phyloP scores from a whole-genome alignment of 2,888 invertebrate species.

The Melanotus villosus region DNA sequence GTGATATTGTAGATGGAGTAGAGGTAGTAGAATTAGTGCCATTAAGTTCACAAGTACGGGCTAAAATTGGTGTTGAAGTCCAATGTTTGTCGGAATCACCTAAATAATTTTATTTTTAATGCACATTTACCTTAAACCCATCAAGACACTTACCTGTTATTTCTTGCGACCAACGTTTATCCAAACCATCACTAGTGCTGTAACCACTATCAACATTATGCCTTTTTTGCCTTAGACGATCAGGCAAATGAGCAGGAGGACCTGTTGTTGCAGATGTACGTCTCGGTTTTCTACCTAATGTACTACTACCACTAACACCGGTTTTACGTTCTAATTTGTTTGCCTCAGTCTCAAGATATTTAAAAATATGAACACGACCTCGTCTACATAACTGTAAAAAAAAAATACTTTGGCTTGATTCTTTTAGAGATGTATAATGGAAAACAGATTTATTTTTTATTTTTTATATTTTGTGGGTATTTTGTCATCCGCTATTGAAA shows the following conservation, averaged over 20 bases:
- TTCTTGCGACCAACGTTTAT: conserved; percentile 89
- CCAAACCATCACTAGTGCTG: conserved; percentile 87
- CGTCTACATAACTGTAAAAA: conserved; percentile 85
- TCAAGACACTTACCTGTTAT: conserved; percentile 68
- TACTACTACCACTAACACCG: conserved; percentile 67
- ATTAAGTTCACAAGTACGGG: conserved; percentile 60
- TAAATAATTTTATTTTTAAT: conserved; percentile 36
- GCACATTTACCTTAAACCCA: not conserved
- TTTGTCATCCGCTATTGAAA: too few species aligned
- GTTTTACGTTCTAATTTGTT: conserved; percentile 76
- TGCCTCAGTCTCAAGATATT: conserved; percentile 92
- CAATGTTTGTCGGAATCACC: conserved; percentile 64
- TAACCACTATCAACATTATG: conserved; percentile 93
- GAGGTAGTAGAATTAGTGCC: conserved; percentile 65
- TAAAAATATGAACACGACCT: conserved; percentile 95
- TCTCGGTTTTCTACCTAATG: conserved; percentile 71
- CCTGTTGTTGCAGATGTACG: conserved; percentile 61
- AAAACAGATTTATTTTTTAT: too few species aligned
- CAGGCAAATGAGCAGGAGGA: conserved; percentile 62
- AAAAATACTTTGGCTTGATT: too few species aligned
- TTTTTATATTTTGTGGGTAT: too few species aligned
- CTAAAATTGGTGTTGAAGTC: conserved; percentile 62
- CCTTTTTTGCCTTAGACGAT: conserved; percentile 71
- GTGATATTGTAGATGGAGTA: conserved; percentile 75
- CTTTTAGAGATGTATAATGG: too few species aligned